These are phyloP conservation scores for Drosophila falleni DNA, from an alignment of 2,888 invertebrate genomes.

Conservation along the genomic window DNA sequence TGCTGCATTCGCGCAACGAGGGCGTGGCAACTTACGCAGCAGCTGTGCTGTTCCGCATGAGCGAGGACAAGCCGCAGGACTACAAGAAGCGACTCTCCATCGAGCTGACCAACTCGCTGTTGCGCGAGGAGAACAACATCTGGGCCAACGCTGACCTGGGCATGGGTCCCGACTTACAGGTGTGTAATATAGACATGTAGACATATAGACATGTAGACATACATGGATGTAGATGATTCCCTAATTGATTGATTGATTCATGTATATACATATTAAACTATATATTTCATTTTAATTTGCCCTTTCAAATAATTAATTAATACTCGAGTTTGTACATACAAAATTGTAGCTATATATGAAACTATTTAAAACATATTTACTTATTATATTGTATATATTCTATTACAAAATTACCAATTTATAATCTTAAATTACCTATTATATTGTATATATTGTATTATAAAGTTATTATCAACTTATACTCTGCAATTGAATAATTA, in stretches of 20 bases:
- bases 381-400: conserved; percentile 35
- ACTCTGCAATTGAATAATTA: conserved; percentile 11
- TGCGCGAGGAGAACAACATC: conserved; percentile 95
- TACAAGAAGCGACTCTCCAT: conserved; percentile 98
- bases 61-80: conserved; percentile 99
- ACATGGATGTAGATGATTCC: not conserved
- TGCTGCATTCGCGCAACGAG: conserved; percentile 98
- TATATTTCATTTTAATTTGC: conserved; percentile 5
- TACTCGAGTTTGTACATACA: conserved; percentile 46
- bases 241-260: not conserved
- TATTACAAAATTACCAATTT: conserved; percentile 13
- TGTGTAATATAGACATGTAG: conserved; percentile 85
- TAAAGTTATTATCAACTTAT: conserved; percentile 19
- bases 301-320: conserved; percentile 1
- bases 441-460: conserved; percentile 30
- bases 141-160: conserved; percentile 94
- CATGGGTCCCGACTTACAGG: conserved; percentile 95
- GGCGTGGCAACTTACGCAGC: conserved; percentile 99
- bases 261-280: not conserved
- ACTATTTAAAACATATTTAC: conserved; percentile 33
- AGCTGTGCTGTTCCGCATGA: conserved; percentile 98
- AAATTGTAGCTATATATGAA: conserved; percentile 36
- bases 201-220: not conserved
- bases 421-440: conserved; percentile 23
- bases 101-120: conserved; percentile 97